Conservation (phyloP, 2,888 invertebrate genomes). For the Nemotelus pantherinus region DNA sequence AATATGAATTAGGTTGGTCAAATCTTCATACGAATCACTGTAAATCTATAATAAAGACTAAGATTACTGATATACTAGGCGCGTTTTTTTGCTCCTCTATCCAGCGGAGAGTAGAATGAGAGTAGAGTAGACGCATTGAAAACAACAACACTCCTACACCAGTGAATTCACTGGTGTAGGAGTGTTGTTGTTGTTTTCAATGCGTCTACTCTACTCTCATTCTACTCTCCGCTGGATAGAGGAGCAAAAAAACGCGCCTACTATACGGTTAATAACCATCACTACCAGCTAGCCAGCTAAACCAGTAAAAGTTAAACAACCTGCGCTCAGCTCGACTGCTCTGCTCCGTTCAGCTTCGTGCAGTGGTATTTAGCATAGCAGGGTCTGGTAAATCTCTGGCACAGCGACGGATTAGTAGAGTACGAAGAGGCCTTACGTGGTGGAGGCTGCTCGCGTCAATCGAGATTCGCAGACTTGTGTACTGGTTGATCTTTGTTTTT, state of each 20-base stretch:
- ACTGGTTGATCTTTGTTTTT: neutral
- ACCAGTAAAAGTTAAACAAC: slow-evolving; percentile 41
- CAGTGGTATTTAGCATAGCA: neutral
- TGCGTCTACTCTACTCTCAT: too few relatives aligned
- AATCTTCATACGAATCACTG: neutral
- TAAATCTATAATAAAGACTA: neutral
- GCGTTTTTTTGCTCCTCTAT: too few relatives aligned
- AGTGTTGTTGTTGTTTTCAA: too few relatives aligned
- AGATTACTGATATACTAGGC: slow-evolving; percentile 36
- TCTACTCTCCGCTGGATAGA: too few relatives aligned
- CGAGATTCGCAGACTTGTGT: slow-evolving; percentile 1
- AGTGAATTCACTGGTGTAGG: too few relatives aligned
- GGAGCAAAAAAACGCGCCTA: too few relatives aligned
- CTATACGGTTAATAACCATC: slow-evolving; percentile 28
- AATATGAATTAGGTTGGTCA: too few relatives aligned
- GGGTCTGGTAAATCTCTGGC: slow-evolving; percentile 29
- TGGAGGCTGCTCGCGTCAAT: slow-evolving; percentile 8
- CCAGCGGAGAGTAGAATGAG: too few relatives aligned
- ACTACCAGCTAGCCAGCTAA: slow-evolving; percentile 19
- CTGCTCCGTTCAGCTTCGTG: neutral
- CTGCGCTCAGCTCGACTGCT: slow-evolving; percentile 19
- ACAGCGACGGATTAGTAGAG: slow-evolving; percentile 31
- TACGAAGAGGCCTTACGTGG: slow-evolving; percentile 28
- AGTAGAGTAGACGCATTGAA: too few relatives aligned
- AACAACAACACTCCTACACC: too few relatives aligned